Evolutionary conservation across 2,888 invertebrate genomes (phyloP).

Genomic region (Argyra leucocephala): DNA sequence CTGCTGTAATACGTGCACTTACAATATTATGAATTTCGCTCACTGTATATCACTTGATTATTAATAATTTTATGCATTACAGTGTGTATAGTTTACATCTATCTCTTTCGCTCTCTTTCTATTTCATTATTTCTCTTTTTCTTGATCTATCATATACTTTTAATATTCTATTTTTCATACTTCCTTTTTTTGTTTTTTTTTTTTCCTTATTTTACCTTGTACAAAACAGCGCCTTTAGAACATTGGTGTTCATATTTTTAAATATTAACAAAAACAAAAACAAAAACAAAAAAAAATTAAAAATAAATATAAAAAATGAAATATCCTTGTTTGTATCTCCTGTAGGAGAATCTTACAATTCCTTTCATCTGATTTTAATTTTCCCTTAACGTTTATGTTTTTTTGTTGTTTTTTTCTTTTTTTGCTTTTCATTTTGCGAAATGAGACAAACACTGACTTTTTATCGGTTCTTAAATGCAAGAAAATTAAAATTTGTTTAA

Average conservation of each 20-base stretch:
- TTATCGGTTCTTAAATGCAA: conserved; percentile 1
- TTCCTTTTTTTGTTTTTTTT: no score
- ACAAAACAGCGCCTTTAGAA: no score
- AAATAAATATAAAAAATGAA: not conserved
- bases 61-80: no score
- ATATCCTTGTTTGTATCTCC: conserved; percentile 12
- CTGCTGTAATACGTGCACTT: no score
- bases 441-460: not conserved
- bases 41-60: no score
- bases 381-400: not conserved
- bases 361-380: not conserved
- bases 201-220: not conserved
- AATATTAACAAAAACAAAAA: not conserved
- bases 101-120: no score
- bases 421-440: not conserved
- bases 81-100: no score
- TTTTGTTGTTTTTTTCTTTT: no score
- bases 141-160: no score
- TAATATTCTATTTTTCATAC: no score
- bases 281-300: not conserved
- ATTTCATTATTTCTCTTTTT: no score
- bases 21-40: no score
- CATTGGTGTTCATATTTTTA: not conserved
- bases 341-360: not conserved
- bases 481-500: not conserved